Evolutionary conservation across 2,797 vertebrate genomes (phyloP), one percentile per base, ranked within the genome.

Genomic region (Cynopterus sphinx): DNA sequence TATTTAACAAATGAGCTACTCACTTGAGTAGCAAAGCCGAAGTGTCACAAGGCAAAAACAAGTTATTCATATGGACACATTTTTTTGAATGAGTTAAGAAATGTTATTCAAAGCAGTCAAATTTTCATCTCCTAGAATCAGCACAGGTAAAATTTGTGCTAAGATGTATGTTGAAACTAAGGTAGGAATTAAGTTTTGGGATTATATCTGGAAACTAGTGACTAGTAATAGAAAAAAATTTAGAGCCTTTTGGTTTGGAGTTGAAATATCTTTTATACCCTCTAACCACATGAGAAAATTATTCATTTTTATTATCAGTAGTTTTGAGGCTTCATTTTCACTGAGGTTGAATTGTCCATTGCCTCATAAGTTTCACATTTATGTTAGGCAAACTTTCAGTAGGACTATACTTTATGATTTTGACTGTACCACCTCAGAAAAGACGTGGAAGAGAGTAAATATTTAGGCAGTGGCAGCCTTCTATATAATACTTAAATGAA

Each of bases 21-120:
- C 53, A 41, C 57, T 91, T 81, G 68, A 39, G 87, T 65, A 81
- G 28, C 63, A 89, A n/a, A 86, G n/a, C 68, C 33, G 16, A 79
- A 41, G n/a, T 79, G 31, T 84, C 75, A 87, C 5, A 70, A 79
- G 83, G n/a, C n/a, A 77, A 77, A 89, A 91, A 12, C 22, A 49
- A 51, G 26, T 90, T 43, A 70, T 78, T 90, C n/a, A 61, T 86
- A 10, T 24, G 31, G n/a, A 85, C 78, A 65, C 11, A 67, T 6
- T 78, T 96, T 79, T 94, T 87, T 73, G 36, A 95, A 53, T 63
- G 28, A 51, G 28, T 36, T 53, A 87, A 65, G 36, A 94, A 92
- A 53, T 33, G n/a, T 94, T 87, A 73, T 63, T 28, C 41, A 88
- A 55, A 79, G 33, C 70, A 22, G 31, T 86, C 41, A 73, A n/a